phyloP scores from a whole-genome alignment of 2,888 invertebrate species.

The Philereme transversata region DNA sequence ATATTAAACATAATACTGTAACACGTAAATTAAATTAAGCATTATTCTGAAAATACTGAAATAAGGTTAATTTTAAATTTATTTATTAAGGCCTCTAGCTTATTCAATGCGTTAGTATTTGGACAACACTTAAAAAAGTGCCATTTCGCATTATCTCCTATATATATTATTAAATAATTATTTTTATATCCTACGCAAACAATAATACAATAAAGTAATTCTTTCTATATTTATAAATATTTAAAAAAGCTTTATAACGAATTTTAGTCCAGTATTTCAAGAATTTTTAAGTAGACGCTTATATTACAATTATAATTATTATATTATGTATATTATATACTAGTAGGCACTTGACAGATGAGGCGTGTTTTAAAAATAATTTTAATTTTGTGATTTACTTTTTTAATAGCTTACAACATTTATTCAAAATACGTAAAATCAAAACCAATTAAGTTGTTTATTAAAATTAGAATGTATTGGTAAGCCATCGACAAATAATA shows the following conservation, averaged over 20 bases:
- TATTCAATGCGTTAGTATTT: constrained; percentile 14
- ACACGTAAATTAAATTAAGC: constrained; percentile 16
- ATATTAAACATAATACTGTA: constrained; percentile 37
- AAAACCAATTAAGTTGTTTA: no score
- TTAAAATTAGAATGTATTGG: no score
- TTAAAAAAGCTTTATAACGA: not conserved
- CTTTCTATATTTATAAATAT: constrained; percentile 7
- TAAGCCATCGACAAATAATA: no score
- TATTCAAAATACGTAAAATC: no score
- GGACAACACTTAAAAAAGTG: constrained; percentile 4
- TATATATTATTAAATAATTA: not conserved
- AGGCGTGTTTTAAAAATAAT: constrained; percentile 28
- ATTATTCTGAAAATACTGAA: constrained; percentile 24
- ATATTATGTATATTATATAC: constrained; percentile 41
- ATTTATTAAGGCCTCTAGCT: constrained; percentile 20
- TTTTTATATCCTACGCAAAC: no score
- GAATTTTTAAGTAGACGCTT: constrained; percentile 22
- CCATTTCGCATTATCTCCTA: not conserved
- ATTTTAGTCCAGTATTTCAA: constrained; percentile 14
- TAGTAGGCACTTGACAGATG: constrained; percentile 70
- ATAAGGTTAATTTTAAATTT: constrained; percentile 6
- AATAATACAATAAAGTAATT: no score
- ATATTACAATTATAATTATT: constrained; percentile 17
- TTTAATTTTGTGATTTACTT: constrained; percentile 12
- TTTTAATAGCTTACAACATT: not conserved